Percentiles rank a stretch among this genome's conserved stretches.
These are phyloP conservation scores for Parasteatoda lunata DNA, from an alignment of 2,888 invertebrate species.

Conservation along the genomic window DNA sequence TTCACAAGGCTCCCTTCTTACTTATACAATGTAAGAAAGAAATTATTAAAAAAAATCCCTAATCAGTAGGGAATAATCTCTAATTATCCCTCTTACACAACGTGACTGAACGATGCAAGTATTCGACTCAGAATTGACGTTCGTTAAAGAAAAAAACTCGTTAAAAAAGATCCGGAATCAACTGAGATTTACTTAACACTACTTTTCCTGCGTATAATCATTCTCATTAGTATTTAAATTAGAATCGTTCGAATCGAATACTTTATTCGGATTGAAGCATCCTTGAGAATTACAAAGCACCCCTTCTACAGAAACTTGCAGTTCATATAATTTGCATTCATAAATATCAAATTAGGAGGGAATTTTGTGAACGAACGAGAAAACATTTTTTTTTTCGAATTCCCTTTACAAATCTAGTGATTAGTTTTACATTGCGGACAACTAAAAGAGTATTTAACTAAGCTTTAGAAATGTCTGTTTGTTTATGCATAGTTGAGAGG, in stretches of 20 bases:
- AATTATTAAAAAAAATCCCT: too few relatives aligned
- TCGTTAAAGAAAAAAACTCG: not conserved
- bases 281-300: constrained; percentile 1
- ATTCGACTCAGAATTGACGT: not conserved
- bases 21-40: too few relatives aligned
- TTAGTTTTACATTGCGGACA: not conserved
- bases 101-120: too few relatives aligned
- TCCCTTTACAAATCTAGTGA: not conserved
- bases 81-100: too few relatives aligned
- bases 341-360: constrained; percentile 28
- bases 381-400: not conserved
- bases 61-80: too few relatives aligned
- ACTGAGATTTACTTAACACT: not conserved
- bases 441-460: too few relatives aligned
- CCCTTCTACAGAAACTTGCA: not conserved
- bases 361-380: not conserved
- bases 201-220: not conserved
- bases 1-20: too few relatives aligned
- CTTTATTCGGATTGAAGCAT: not conserved
- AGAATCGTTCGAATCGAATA: not conserved
- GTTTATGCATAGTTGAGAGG: too few relatives aligned
- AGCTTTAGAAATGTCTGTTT: too few relatives aligned
- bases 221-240: constrained; percentile 2
- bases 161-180: not conserved
- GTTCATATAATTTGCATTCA: constrained; percentile 12